Percentiles rank a stretch among this genome's conserved stretches.
phyloP scores from a whole-genome alignment of 2,797 vertebrate species.

The Zonotrichia albicollis region DNA sequence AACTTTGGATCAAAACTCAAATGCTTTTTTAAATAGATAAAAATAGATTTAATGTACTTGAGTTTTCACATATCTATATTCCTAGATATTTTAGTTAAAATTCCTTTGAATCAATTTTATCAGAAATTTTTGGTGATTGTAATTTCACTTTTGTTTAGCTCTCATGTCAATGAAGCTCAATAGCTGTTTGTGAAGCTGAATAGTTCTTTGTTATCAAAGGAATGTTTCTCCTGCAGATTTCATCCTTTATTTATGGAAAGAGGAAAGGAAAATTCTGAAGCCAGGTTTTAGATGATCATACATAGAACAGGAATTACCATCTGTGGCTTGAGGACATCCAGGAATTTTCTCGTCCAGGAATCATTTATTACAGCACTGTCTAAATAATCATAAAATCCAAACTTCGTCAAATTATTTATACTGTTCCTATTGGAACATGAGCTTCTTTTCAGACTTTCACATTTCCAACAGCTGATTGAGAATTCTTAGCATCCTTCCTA shows the following conservation, averaged over 20 bases:
- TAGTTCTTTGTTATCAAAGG: conserved; percentile 16
- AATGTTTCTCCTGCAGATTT: neutral
- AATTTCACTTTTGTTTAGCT: neutral
- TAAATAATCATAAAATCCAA: conserved; percentile 58
- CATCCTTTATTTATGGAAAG: conserved; percentile 38
- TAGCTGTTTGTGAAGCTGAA: neutral
- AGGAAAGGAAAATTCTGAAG: conserved; percentile 55
- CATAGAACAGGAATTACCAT: conserved; percentile 31
- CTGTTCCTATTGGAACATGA: conserved; percentile 48
- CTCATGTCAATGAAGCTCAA: neutral
- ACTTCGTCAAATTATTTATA: conserved; percentile 33
- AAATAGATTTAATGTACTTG: neutral
- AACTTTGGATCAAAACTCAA: neutral
- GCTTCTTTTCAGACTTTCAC: neutral
- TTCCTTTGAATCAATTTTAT: neutral
- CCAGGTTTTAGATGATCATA: neutral
- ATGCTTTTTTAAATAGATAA: neutral
- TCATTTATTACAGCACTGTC: conserved; percentile 34
- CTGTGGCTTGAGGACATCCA: conserved; percentile 61
- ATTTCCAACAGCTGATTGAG: conserved; percentile 47
- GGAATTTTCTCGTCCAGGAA: conserved; percentile 61
- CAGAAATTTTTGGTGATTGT: neutral
- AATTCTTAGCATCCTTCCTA: conserved; percentile 43
- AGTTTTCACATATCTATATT: neutral
- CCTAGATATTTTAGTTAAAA: neutral